A percentile compares a stretch with the other conserved stretches of the same genome.
These are phyloP conservation scores for Tubulanus polymorphus DNA, from an alignment of 2,888 invertebrate genomes.

Conservation along the genomic window DNA sequence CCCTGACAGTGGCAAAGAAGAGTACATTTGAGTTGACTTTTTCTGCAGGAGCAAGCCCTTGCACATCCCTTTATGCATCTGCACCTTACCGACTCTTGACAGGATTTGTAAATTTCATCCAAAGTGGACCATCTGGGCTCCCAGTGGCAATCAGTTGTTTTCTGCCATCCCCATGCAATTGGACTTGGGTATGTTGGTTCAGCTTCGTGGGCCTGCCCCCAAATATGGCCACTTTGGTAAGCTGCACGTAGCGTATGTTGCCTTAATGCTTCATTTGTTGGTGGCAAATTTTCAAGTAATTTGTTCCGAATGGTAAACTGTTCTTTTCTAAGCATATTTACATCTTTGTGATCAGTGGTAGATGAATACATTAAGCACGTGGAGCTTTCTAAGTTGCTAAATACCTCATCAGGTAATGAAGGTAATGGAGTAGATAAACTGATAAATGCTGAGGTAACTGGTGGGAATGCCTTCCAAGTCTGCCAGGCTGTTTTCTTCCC, in stretches of 20 bases:
- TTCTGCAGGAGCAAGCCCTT: background rate
- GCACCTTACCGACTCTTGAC: background rate
- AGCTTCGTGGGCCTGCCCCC: slow-evolving; percentile 9
- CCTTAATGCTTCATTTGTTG: slow-evolving; percentile 11
- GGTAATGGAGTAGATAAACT: slow-evolving; percentile 13
- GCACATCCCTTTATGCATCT: background rate
- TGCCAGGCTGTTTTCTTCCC: background rate
- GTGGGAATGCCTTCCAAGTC: background rate
- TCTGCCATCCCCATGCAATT: slow-evolving; percentile 8
- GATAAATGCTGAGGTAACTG: slow-evolving; percentile 1
- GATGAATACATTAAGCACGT: slow-evolving; percentile 17
- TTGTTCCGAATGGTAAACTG: slow-evolving; percentile 17
- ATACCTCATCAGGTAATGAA: slow-evolving; percentile 9
- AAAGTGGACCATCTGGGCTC: background rate
- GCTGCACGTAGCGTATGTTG: slow-evolving; percentile 17
- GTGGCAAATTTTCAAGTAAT: slow-evolving; percentile 18
- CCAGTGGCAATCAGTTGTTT: slow-evolving; percentile 4
- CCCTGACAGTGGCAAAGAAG: too few species aligned
- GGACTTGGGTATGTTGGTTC: slow-evolving; percentile 11
- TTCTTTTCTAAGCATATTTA: slow-evolving; percentile 17
- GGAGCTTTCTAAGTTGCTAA: slow-evolving; percentile 11
- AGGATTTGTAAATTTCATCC: background rate
- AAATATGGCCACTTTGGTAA: slow-evolving; percentile 21
- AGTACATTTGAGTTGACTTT: background rate
- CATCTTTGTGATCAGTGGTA: slow-evolving; percentile 3